A percentile compares a stretch with the other conserved stretches of the same genome.
phyloP scores from a whole-genome alignment of 2,888 invertebrate genomes.

The Luffia ferchaultella region DNA sequence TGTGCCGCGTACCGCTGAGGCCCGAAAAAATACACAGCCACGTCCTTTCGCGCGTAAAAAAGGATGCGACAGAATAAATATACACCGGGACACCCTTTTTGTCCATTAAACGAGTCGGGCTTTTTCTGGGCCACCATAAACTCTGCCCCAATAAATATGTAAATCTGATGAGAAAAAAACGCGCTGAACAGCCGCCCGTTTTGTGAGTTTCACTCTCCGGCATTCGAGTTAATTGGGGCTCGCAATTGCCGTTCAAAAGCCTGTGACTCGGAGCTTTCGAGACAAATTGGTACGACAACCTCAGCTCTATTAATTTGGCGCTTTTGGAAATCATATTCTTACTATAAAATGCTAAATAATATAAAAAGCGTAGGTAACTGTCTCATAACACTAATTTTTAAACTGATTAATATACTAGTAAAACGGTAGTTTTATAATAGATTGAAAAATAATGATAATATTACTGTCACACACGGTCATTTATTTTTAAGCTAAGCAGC shows the following conservation, averaged over 20 bases:
- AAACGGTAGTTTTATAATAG: too few species aligned
- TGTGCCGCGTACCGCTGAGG: slow-evolving; percentile 37
- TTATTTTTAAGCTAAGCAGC: too few species aligned
- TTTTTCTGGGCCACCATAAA: slow-evolving; percentile 58
- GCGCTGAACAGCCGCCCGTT: slow-evolving; percentile 23
- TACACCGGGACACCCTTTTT: slow-evolving; percentile 62
- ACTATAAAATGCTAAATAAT: too few species aligned
- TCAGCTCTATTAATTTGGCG: too few species aligned
- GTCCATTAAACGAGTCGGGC: slow-evolving; percentile 59
- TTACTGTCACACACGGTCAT: too few species aligned
- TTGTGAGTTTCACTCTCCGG: slow-evolving; percentile 57
- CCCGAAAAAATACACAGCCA: slow-evolving; percentile 51
- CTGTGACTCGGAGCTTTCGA: too few species aligned
- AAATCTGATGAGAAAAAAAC: slow-evolving; percentile 48
- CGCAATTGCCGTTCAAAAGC: not conserved
- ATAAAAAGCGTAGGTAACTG: too few species aligned
- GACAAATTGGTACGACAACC: too few species aligned
- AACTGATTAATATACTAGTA: too few species aligned
- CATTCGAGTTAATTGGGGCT: slow-evolving; percentile 45
- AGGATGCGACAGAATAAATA: slow-evolving; percentile 66
- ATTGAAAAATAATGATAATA: too few species aligned
- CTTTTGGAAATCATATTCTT: too few species aligned
- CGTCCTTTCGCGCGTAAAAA: slow-evolving; percentile 60
- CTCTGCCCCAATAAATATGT: slow-evolving; percentile 67
- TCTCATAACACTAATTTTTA: too few species aligned